Base-by-base conservation (phyloP, 2,113 vertebrate species). In the Microcebus tavaratra region DNA sequence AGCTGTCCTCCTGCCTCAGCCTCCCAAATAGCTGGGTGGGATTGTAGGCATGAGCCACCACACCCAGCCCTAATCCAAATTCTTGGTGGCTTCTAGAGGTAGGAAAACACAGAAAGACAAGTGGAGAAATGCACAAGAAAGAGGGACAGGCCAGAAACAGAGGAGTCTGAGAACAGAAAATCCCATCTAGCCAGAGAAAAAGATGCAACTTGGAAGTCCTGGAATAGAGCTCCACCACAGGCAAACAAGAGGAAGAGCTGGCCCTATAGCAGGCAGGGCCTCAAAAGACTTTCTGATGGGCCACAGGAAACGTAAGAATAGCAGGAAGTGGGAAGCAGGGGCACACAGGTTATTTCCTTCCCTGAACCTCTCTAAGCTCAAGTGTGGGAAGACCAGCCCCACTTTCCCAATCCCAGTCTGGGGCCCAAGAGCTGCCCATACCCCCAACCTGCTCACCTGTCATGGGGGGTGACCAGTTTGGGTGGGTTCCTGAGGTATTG, bases 401-500 rank as follows among this genome's bases (percentile, higher is more conserved):
- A 9, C 76, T 57, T 86, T 93, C 70, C 79, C 79, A 27, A 0
- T 17, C 15, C 42, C 12, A 36, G 31, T 29, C 79, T 39, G 5
- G 70, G 20, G 84, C 36, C 72, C 31, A 5, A 53, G 12, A 45
- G 75, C 81, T 14, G 42, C 55, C 42, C 25, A 3, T 17, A 1
- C 8, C 13, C 29, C 23, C 10, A 76, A 1, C 17, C 17, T 2
- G 0, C 96, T 96, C 84, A 99, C 99, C 99, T 99, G 99, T 99
- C 99, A 0, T 99, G 99, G 10, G 99, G 99, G 0, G 99, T 99
- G 96, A 99, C 99, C 80, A 99, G 98, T 97, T 99, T 99, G 0
- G 99, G 99, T 5, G 99, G 99, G 97, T 99, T 99, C 98, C 99
- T 99, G 97, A 99, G 99, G 98, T 99, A 99, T 97, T 99, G 99